These are phyloP conservation scores for Apamea sordens DNA, from an alignment of 2,888 invertebrate species.

Conservation along the genomic window DNA sequence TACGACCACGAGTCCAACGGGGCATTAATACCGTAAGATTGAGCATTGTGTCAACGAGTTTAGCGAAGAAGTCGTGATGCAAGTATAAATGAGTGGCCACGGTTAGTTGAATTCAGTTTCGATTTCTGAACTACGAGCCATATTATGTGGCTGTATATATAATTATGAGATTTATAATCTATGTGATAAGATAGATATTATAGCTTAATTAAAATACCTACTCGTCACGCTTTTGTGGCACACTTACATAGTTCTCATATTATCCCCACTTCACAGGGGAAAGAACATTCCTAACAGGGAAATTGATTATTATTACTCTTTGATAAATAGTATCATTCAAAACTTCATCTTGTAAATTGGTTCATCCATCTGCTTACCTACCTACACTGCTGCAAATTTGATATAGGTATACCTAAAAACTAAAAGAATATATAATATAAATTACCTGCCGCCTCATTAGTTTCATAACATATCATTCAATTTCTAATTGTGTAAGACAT, in stretches of 20 bases:
- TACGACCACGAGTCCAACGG: background rate
- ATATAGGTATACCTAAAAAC: background rate
- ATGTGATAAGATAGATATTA: slow-evolving; percentile 19
- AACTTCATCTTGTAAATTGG: background rate
- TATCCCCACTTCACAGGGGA: slow-evolving; percentile 2
- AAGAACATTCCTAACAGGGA: slow-evolving; percentile 7
- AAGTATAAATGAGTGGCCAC: background rate
- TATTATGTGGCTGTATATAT: background rate
- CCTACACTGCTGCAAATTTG: background rate
- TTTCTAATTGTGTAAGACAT: slow-evolving; percentile 18
- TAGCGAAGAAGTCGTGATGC: background rate
- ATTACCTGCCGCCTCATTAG: background rate
- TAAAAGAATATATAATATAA: background rate
- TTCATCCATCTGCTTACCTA: background rate
- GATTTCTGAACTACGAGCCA: slow-evolving; percentile 40
- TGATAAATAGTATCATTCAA: background rate
- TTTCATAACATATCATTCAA: slow-evolving; percentile 2
- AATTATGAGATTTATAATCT: slow-evolving; percentile 24
- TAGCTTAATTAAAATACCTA: slow-evolving; percentile 13
- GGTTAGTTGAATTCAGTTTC: slow-evolving; percentile 45
- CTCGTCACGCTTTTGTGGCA: slow-evolving; percentile 28
- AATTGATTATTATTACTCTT: background rate
- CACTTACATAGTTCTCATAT: slow-evolving; percentile 13
- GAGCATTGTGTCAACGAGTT: background rate
- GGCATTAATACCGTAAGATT: background rate